phyloP scores from a whole-genome alignment of 2,797 vertebrate species.

The Pseudomugil gertrudae region DNA sequence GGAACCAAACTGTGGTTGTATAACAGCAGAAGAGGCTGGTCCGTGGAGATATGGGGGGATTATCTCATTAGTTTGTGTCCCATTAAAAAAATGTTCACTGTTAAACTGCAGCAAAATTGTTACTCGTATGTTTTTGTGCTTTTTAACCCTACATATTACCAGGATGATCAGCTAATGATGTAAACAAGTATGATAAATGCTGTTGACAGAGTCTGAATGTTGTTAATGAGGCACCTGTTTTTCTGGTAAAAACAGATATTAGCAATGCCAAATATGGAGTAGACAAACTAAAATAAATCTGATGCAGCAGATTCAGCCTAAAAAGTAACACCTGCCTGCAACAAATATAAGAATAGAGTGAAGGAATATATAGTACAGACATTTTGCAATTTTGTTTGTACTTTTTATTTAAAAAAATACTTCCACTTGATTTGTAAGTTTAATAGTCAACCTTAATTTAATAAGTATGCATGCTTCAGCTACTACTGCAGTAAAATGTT shows the following conservation, averaged over 20 bases:
- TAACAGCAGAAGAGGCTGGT: constrained; percentile 54
- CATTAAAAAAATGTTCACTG: constrained; percentile 30
- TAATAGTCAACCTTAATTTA: too few species aligned
- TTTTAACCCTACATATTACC: constrained; percentile 15
- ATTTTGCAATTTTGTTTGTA: too few species aligned
- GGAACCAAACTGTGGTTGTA: constrained; percentile 41
- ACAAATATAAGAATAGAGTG: neutral
- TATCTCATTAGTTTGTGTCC: constrained; percentile 41
- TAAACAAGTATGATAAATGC: constrained; percentile 5
- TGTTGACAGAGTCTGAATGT: constrained; percentile 8
- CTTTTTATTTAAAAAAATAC: too few species aligned
- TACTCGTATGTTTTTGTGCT: constrained; percentile 10
- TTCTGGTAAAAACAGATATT: neutral
- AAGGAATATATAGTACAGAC: too few species aligned
- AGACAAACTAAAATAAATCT: neutral
- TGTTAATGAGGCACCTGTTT: constrained; percentile 9
- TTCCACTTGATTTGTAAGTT: too few species aligned
- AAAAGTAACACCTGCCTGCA: neutral
- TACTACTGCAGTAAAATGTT: too few species aligned
- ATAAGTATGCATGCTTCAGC: too few species aligned
- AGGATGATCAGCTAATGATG: constrained; percentile 24
- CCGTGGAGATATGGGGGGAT: constrained; percentile 68
- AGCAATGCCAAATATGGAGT: neutral
- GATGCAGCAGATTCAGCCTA: constrained; percentile 1
- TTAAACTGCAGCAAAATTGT: constrained; percentile 26